Evolutionary conservation across 2,113 vertebrate species (phyloP).

Genomic region (Dipodomys merriami): DNA sequence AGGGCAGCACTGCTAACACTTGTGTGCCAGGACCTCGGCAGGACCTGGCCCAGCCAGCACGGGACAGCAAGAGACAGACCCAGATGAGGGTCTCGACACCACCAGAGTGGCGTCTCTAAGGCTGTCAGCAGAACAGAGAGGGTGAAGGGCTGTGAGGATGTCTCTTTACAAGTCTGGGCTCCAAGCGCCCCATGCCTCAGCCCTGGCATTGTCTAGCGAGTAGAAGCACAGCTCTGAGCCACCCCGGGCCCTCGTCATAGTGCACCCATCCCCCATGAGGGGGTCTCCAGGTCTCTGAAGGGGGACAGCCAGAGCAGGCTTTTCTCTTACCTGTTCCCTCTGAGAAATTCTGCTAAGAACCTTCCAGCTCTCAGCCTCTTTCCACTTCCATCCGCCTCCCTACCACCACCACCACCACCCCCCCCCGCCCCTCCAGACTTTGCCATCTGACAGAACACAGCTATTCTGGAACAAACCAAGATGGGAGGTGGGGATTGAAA

Average conservation of each 20-base stretch:
- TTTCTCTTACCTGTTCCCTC: not conserved
- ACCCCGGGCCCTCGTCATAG: rapidly evolving
- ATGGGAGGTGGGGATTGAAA: rapidly evolving
- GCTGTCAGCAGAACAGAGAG: not conserved
- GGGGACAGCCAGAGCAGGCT: too few relatives aligned
- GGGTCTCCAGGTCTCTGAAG: not conserved
- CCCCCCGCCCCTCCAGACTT: too few relatives aligned
- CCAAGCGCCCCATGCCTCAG: not conserved
- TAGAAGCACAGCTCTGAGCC: not conserved
- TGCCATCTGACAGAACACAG: not conserved
- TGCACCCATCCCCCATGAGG: too few relatives aligned
- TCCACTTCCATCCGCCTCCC: not conserved
- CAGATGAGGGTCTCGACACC: not conserved
- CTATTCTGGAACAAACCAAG: not conserved
- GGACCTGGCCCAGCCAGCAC: not conserved
- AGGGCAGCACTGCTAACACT: not conserved
- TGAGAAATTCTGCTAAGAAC: not conserved
- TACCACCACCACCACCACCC: too few relatives aligned
- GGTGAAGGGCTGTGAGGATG: too few relatives aligned
- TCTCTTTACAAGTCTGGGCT: not conserved
- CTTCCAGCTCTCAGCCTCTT: not conserved
- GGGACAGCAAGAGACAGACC: not conserved
- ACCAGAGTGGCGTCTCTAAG: not conserved
- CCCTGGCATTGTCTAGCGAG: not conserved
- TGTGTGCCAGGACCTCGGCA: not conserved